Conservation (phyloP, 2,113 vertebrate genomes). For the Bucco capensis region DNA sequence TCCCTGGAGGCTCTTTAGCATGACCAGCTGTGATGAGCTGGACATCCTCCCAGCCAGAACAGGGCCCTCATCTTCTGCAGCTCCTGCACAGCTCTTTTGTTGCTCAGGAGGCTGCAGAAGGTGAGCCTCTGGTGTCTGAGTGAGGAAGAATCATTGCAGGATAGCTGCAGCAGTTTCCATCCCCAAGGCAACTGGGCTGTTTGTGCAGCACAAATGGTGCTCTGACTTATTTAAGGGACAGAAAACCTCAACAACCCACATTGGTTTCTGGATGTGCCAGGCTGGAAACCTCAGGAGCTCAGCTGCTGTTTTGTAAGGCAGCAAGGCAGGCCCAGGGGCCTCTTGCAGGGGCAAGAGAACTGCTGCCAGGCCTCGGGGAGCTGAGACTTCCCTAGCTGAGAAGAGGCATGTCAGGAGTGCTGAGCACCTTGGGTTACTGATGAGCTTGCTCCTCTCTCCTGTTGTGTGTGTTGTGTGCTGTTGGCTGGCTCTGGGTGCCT, state of each 20-base stretch:
- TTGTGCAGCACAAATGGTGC: conserved; percentile 46
- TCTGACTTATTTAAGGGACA: conserved; percentile 45
- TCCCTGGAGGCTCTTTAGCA: neutral
- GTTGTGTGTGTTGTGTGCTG: neutral
- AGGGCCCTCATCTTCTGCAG: neutral
- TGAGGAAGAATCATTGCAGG: neutral
- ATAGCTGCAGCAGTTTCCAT: conserved; percentile 5
- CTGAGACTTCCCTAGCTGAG: neutral
- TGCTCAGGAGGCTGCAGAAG: neutral
- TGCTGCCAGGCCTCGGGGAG: too few species aligned
- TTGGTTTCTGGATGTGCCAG: neutral
- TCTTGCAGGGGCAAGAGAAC: neutral
- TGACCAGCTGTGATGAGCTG: neutral
- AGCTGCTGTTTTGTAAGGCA: conserved; percentile 8
- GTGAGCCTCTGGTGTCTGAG: neutral
- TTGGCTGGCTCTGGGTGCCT: neutral
- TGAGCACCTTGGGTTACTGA: neutral
- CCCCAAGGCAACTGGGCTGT: conserved; percentile 32
- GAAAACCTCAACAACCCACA: neutral
- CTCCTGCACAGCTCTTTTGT: neutral
- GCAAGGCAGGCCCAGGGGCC: neutral
- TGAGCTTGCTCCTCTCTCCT: neutral
- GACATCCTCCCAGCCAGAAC: neutral
- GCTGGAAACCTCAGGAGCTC: conserved; percentile 8
- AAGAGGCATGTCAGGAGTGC: neutral